Evolutionary conservation across 2,888 invertebrate species (phyloP).

Genomic region (Notodonta dromedarius): DNA sequence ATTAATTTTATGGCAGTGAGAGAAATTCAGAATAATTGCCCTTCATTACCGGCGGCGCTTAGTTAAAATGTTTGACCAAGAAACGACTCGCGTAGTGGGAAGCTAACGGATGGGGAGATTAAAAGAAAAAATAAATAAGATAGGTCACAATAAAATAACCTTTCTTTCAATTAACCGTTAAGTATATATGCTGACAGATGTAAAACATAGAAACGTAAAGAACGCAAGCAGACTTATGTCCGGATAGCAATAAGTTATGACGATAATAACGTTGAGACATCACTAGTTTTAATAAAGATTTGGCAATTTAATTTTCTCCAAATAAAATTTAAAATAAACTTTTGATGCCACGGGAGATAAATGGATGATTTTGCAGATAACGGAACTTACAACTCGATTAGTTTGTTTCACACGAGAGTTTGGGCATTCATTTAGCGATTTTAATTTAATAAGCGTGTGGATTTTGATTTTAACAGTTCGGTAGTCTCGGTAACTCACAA

Average conservation of each 20-base stretch:
- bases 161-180: too few relatives aligned
- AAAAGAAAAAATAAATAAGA: background rate
- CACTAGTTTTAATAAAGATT: too few relatives aligned
- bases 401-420: conserved; percentile 65
- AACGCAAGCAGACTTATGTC: too few relatives aligned
- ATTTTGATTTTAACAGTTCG: conserved; percentile 40
- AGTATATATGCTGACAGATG: too few relatives aligned
- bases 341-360: conserved; percentile 16
- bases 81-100: background rate
- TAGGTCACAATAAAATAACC: too few relatives aligned
- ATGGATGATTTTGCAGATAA: conserved; percentile 39
- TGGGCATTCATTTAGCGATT: conserved; percentile 56
- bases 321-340: background rate
- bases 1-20: conserved; percentile 69
- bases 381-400: conserved; percentile 48
- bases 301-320: too few relatives aligned
- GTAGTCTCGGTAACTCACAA: background rate
- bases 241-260: too few relatives aligned
- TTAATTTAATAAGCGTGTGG: conserved; percentile 59
- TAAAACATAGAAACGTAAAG: too few relatives aligned
- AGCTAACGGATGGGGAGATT: conserved; percentile 11
- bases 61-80: conserved; percentile 13
- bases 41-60: conserved; percentile 48
- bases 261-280: too few relatives aligned
- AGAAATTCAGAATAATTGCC: conserved; percentile 73